phyloP scores from a whole-genome alignment of 1,140 invertebrate species.

The Gryllus bimaculatus region DNA sequence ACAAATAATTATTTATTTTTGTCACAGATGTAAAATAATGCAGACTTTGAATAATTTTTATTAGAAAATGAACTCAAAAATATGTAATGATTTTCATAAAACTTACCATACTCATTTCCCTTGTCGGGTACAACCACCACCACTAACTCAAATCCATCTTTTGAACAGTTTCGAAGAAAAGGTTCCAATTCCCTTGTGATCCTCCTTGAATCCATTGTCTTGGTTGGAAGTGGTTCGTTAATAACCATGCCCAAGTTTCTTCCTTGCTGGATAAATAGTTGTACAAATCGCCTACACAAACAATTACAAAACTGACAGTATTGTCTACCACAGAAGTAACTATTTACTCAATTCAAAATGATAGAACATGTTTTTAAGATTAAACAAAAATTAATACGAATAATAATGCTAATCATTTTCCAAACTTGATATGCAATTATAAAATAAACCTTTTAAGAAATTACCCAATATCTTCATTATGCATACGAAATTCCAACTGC shows the following conservation, averaged over 20 bases:
- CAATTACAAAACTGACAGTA: neutral
- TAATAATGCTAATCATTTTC: neutral
- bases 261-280: neutral
- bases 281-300: slow-evolving; percentile 22
- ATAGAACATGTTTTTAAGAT: neutral
- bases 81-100: too few relatives aligned
- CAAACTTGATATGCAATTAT: too few relatives aligned
- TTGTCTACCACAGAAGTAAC: neutral
- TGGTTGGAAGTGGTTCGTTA: neutral
- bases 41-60: too few relatives aligned
- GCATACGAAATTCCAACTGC: slow-evolving; percentile 27
- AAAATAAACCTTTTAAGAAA: neutral
- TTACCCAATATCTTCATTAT: slow-evolving; percentile 18
- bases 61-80: too few relatives aligned
- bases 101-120: slow-evolving; percentile 36
- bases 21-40: too few relatives aligned
- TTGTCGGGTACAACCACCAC: slow-evolving; percentile 42
- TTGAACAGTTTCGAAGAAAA: neutral
- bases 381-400: neutral
- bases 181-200: neutral
- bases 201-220: neutral
- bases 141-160: slow-evolving; percentile 34
- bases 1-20: too few relatives aligned
- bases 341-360: neutral
- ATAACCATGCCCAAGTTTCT: neutral